Percentiles rank a stretch among this genome's conserved stretches.
phyloP scores from a whole-genome alignment of 2,888 invertebrate species.

The Cinara cedri region DNA sequence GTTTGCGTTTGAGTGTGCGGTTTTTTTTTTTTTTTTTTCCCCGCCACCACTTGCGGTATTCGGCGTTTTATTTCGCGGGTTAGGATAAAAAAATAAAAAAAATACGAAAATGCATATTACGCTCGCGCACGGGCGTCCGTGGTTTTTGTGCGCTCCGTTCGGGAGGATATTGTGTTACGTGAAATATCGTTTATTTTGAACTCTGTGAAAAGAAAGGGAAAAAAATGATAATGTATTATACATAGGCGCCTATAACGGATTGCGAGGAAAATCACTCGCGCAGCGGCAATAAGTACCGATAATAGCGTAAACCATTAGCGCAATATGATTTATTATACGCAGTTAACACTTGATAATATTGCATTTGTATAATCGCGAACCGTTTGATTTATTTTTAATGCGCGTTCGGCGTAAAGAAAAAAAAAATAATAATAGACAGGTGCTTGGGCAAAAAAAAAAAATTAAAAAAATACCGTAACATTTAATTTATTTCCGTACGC shows the following conservation, averaged over 20 bases:
- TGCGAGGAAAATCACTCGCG: not conserved
- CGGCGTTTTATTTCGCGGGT: not conserved
- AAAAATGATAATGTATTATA: constrained; percentile 15
- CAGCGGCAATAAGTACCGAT: not conserved
- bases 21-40: not conserved
- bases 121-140: no score
- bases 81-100: not conserved
- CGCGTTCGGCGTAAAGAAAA: not conserved
- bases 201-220: not conserved
- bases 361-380: not conserved
- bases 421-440: no score
- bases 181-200: constrained; percentile 10
- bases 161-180: not conserved
- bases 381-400: not conserved
- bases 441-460: no score
- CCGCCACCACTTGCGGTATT: no score
- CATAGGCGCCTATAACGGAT: constrained; percentile 2
- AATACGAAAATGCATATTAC: not conserved
- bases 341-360: not conserved
- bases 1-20: not conserved
- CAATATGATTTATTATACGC: constrained; percentile 19
- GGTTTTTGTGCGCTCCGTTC: no score
- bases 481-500: no score
- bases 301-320: constrained; percentile 41
- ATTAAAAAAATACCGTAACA: no score